Evolutionary conservation across 2,113 vertebrate species (phyloP), one percentile per base, ranked within the genome.

Genomic region (Egretta garzetta): DNA sequence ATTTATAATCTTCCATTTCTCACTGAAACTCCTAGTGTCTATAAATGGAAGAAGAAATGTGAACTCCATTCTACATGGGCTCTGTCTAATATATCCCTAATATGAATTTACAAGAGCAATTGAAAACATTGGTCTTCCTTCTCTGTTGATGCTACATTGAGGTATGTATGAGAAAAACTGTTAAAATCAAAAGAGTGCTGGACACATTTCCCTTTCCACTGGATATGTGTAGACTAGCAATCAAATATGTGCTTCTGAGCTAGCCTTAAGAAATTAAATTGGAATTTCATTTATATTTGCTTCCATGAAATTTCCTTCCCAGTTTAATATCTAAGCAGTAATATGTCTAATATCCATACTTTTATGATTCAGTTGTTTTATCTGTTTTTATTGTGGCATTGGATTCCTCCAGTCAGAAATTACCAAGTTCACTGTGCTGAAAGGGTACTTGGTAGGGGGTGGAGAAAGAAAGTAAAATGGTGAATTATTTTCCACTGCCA

Each of bases 361-460:
- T 80, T 32, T 16, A 53, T 12, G 30, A 32, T 55, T 60, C 33
- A 4, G 11, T 35, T 72, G 5, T 37, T 77, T 53, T 59, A 68
- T 37, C 1, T 0, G 0, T 2, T 85, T 63, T 90, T 62, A 68
- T 63, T 76, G 37, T 1, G 0, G 9, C 52, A 67, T 37, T 72
- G 37, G 26, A 60, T 72, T 86, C 52, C 32, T 74, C 52, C 64
- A 60, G n/a, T 47, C 39, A 66, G n/a, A 76, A 81, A 90, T 49
- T 0, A 43, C 13, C 5, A 50, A 23, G 30, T 73, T 67, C 39
- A 43, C 45, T 62, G 22, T 49, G n/a, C 32, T 71, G 23, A 70
- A 88, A 75, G 11, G 8, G 19, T 56, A 70, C 27, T 56, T 79
- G n/a, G 17, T 66, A 67, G 22, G 11, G 19, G 12, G 5, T 37